phyloP scores from a whole-genome alignment of 2,113 vertebrate species.

The Drymodes brunneopygia region DNA sequence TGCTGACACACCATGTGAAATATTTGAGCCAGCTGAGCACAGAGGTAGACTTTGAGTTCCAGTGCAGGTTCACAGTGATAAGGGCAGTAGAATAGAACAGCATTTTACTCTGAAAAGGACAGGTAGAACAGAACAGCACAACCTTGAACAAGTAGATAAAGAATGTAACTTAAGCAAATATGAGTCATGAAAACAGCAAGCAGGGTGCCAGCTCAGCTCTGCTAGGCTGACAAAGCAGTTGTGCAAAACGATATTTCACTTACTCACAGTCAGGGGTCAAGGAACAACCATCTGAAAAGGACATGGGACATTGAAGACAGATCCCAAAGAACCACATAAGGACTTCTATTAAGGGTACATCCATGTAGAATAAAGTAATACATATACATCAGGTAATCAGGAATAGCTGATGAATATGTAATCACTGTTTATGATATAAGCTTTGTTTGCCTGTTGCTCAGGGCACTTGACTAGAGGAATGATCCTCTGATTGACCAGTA shows the following conservation, averaged over 20 bases:
- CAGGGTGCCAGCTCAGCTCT: background rate
- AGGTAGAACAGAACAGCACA: background rate
- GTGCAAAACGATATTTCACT: background rate
- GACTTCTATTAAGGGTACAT: background rate
- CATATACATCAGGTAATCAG: background rate
- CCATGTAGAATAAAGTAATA: background rate
- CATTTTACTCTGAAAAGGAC: background rate
- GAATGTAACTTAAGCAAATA: background rate
- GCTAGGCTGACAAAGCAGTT: background rate
- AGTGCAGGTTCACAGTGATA: background rate
- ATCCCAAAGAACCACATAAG: background rate
- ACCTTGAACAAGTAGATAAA: background rate
- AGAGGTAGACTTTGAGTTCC: background rate
- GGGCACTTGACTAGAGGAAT: fast-evolving
- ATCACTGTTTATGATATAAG: background rate
- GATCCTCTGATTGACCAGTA: background rate
- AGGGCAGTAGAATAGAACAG: background rate
- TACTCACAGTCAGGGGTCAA: background rate
- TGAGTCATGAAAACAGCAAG: background rate
- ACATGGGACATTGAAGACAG: background rate
- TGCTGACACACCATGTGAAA: background rate
- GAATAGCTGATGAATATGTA: background rate
- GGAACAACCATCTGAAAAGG: background rate
- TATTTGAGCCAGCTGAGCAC: background rate
- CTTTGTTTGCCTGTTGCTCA: background rate